phyloP scores from a whole-genome alignment of 2,888 invertebrate species.

The Agelastica alni region DNA sequence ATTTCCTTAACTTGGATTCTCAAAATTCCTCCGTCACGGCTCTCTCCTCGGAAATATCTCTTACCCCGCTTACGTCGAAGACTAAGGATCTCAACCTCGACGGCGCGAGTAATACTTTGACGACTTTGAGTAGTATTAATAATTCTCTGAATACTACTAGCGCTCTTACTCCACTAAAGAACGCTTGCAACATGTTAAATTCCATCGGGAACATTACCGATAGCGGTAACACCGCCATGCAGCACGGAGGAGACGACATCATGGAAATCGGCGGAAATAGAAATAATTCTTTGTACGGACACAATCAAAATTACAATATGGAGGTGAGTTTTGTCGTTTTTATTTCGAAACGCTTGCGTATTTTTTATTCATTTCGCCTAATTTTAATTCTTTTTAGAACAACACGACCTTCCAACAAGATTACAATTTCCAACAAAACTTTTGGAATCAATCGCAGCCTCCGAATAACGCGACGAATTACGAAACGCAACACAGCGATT shows the following conservation, averaged over 20 bases:
- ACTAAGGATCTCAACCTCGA: constrained; percentile 14
- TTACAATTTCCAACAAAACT: constrained; percentile 27
- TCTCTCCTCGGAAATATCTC: constrained; percentile 40
- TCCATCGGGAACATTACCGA: constrained; percentile 12
- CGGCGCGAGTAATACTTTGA: constrained; percentile 15
- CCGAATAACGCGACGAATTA: constrained; percentile 29
- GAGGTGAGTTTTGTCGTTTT: constrained; percentile 11
- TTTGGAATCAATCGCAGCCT: constrained; percentile 32
- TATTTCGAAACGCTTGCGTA: neutral
- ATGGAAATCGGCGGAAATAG: constrained; percentile 32
- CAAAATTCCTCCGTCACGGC: constrained; percentile 34
- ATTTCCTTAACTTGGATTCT: constrained; percentile 39
- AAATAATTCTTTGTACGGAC: constrained; percentile 18
- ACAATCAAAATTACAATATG: constrained; percentile 13
- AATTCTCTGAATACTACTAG: constrained; percentile 2
- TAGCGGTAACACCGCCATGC: constrained; percentile 23
- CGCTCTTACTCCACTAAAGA: constrained; percentile 15
- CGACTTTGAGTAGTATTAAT: constrained; percentile 1
- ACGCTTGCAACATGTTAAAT: constrained; percentile 26
- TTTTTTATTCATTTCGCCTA: neutral
- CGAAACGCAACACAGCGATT: constrained; percentile 38
- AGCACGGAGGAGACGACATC: constrained; percentile 28
- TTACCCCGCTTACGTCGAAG: constrained; percentile 31
- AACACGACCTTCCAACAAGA: constrained; percentile 20
- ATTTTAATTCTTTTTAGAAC: constrained; percentile 3